Evolutionary conservation across 1,140 invertebrate genomes (phyloP).

Genomic region (Solenopsis invicta): DNA sequence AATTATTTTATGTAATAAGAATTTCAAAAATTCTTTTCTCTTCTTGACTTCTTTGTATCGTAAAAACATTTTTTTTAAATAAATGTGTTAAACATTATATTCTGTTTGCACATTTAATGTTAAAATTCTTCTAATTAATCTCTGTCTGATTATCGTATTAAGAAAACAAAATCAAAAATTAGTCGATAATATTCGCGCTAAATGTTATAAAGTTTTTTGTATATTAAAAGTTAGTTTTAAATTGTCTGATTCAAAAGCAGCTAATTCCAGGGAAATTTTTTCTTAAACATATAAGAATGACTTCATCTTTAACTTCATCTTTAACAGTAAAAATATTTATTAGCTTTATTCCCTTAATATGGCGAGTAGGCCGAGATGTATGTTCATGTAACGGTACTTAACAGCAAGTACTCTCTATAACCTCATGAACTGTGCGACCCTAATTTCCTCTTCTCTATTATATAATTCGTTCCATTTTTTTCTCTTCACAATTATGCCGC

Average conservation of each 20-base stretch:
- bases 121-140: background rate
- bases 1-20: conserved; percentile 9
- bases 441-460: conserved; percentile 68
- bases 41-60: background rate
- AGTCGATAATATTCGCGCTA: background rate
- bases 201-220: background rate
- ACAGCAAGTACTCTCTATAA: conserved; percentile 57
- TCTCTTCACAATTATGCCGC: background rate
- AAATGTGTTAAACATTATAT: background rate
- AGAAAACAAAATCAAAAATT: background rate
- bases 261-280: background rate
- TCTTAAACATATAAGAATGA: background rate
- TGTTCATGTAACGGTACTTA: conserved; percentile 63
- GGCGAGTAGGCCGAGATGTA: conserved; percentile 31
- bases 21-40: background rate
- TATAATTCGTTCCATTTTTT: conserved; percentile 61
- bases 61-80: background rate
- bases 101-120: background rate
- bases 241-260: background rate
- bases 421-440: conserved; percentile 70
- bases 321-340: conserved; percentile 14
- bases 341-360: conserved; percentile 8
- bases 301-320: conserved; percentile 1
- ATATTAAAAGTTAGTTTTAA: background rate
- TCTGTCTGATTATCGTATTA: background rate